A percentile compares a stretch with the other conserved stretches of the same genome.
Evolutionary conservation across 2,888 invertebrate species (phyloP).

Genomic region (Pterobdella sp.): DNA sequence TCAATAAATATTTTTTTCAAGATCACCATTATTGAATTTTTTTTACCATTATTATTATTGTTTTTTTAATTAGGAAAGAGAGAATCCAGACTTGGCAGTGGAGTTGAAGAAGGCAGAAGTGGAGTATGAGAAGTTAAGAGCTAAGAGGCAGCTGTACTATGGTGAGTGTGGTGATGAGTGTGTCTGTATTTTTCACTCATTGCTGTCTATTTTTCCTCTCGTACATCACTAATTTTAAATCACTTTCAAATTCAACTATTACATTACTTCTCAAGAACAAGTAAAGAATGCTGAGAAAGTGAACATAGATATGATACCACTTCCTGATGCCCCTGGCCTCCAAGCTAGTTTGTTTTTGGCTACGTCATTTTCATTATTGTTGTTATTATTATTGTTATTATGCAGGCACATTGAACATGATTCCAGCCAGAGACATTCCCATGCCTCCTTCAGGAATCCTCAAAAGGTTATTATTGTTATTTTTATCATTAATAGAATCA

Average conservation of each 20-base stretch:
- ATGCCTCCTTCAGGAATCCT: constrained; percentile 55
- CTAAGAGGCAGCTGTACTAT: constrained; percentile 79
- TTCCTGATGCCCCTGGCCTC: constrained; percentile 57
- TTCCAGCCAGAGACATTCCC: constrained; percentile 56
- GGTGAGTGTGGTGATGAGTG: constrained; percentile 51
- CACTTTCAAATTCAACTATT: not conserved
- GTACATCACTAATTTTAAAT: not conserved
- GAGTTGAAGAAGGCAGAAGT: constrained; percentile 74
- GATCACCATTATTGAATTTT: too few species aligned
- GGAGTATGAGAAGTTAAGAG: constrained; percentile 81
- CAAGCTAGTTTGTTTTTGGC: constrained; percentile 28
- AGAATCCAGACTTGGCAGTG: constrained; percentile 86
- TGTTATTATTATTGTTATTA: not conserved
- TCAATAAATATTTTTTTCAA: not conserved
- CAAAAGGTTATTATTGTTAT: constrained; percentile 54
- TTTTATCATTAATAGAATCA: not conserved
- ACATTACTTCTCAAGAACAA: constrained; percentile 58
- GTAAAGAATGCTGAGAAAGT: constrained; percentile 91
- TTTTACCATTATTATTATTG: not conserved
- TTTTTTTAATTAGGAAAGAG: constrained; percentile 66
- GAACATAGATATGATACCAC: constrained; percentile 83
- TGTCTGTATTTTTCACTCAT: not conserved
- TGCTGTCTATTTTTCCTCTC: not conserved
- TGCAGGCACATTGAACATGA: constrained; percentile 36
- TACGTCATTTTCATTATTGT: not conserved